Conservation (phyloP, 2,797 vertebrate species). For the Cirrhinus molitorella region DNA sequence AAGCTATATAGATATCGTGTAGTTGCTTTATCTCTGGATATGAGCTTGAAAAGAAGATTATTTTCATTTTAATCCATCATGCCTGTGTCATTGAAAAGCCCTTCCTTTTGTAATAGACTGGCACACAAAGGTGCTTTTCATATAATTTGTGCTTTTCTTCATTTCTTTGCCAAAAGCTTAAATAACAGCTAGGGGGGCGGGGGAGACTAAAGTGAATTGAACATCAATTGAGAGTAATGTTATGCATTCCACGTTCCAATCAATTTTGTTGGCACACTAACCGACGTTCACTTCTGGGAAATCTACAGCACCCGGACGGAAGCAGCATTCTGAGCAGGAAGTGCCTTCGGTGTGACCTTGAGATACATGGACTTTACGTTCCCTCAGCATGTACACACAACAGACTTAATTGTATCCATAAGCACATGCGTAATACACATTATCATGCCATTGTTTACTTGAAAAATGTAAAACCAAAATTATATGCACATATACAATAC, state of each 20-base stretch:
- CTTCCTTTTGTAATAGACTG: constrained; percentile 42
- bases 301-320: constrained; percentile 63
- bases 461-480: background rate
- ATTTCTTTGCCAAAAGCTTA: constrained; percentile 51
- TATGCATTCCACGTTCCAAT: constrained; percentile 68
- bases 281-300: constrained; percentile 66
- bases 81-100: constrained; percentile 48
- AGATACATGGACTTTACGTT: constrained; percentile 46
- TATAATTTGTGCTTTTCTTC: constrained; percentile 57
- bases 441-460: background rate
- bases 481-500: background rate
- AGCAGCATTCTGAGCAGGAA: constrained; percentile 65
- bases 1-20: background rate
- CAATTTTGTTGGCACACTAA: constrained; percentile 64
- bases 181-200: constrained; percentile 50
- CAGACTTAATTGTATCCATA: constrained; percentile 6
- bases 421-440: background rate
- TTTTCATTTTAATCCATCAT: constrained; percentile 47
- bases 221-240: constrained; percentile 63
- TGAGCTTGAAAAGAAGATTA: constrained; percentile 41
- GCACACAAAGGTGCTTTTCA: constrained; percentile 45
- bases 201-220: constrained; percentile 57
- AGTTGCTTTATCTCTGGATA: constrained; percentile 16
- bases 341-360: constrained; percentile 64
- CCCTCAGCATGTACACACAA: constrained; percentile 23